Evolutionary conservation across 2,113 vertebrate species (phyloP).

Genomic region (Rattus norvegicus): DNA sequence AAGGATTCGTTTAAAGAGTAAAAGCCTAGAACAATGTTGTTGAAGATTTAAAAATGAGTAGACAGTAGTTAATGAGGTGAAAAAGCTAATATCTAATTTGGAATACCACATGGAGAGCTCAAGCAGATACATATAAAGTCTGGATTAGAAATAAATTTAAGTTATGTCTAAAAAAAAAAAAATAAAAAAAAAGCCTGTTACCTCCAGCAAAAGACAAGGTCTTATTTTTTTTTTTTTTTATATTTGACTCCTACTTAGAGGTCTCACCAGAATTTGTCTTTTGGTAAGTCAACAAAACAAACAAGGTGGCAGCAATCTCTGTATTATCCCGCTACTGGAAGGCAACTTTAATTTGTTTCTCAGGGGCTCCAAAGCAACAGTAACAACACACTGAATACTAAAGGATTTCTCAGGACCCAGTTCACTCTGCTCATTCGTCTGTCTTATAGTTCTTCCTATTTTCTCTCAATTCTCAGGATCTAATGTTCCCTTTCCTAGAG

Average conservation of each 20-base stretch:
- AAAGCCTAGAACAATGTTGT: background rate
- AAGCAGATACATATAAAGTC: background rate
- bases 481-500: background rate
- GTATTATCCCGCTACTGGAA: background rate
- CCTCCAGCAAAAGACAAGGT: background rate
- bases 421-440: background rate
- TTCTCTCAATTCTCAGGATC: background rate
- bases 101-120: background rate
- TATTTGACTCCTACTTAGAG: background rate
- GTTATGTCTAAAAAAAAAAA: background rate
- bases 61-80: background rate
- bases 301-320: background rate
- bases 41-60: background rate
- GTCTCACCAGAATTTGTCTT: background rate
- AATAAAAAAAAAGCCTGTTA: too few relatives aligned
- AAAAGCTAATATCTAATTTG: conserved; percentile 17
- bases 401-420: background rate
- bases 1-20: background rate
- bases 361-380: background rate
- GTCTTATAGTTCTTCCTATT: background rate
- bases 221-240: background rate
- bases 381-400: background rate
- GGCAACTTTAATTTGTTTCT: background rate
- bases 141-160: conserved; percentile 15
- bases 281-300: background rate